Percentiles rank a stretch among this genome's conserved stretches.
phyloP scores from a whole-genome alignment of 2,113 vertebrate genomes.

The Cranoglanis bouderius region DNA sequence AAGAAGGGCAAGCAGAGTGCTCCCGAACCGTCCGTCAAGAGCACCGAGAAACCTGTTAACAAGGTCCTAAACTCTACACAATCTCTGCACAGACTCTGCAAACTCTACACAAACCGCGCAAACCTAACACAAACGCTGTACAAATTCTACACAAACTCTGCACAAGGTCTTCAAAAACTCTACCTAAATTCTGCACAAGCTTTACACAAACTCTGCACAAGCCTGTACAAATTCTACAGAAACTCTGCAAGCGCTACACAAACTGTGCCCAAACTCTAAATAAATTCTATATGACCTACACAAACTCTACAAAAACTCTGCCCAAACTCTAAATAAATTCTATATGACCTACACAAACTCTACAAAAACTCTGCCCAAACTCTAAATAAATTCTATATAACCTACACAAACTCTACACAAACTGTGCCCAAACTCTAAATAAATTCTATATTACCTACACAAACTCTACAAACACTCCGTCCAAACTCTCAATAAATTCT shows the following conservation, averaged over 20 bases:
- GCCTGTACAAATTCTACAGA: background rate
- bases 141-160: background rate
- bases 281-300: background rate
- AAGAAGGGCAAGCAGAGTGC: constrained; percentile 92
- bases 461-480: background rate
- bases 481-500: background rate
- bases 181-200: too few species aligned
- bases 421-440: too few species aligned
- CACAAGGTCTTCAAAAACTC: too few species aligned
- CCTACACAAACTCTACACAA: background rate
- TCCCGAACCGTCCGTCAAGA: constrained; percentile 83
- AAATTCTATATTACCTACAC: background rate
- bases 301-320: background rate
- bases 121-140: background rate
- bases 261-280: too few species aligned
- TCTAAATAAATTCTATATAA: background rate
- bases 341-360: background rate
- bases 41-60: constrained; percentile 85
- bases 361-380: background rate
- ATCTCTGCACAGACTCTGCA: background rate
- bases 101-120: background rate
- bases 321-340: background rate
- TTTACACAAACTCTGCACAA: background rate
- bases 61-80: constrained; percentile 74
- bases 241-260: background rate